These are phyloP conservation scores for Macropis europaea DNA, from an alignment of 2,888 invertebrate genomes.

Conservation along the genomic window DNA sequence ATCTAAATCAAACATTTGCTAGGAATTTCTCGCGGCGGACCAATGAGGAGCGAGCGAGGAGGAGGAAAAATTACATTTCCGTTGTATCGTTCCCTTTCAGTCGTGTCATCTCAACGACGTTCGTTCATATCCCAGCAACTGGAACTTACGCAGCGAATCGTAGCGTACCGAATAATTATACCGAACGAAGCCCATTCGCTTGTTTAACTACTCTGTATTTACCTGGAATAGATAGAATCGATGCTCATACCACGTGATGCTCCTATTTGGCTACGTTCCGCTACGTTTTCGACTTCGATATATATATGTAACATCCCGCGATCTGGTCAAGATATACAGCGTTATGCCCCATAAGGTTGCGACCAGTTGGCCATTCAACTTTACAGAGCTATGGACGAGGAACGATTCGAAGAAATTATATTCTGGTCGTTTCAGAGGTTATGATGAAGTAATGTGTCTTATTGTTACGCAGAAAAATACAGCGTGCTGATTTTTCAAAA, in stretches of 20 bases:
- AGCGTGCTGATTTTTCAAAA: too few relatives aligned
- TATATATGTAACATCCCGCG: neutral
- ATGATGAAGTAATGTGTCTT: too few relatives aligned
- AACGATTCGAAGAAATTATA: too few relatives aligned
- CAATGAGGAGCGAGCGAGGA: neutral
- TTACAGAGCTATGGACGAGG: too few relatives aligned
- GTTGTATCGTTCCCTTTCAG: constrained; percentile 24
- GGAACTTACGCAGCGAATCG: constrained; percentile 33
- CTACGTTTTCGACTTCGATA: constrained; percentile 34
- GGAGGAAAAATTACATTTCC: constrained; percentile 9
- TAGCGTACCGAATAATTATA: constrained; percentile 2
- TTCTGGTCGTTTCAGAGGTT: too few relatives aligned
- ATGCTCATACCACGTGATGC: constrained; percentile 41
- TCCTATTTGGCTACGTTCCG: constrained; percentile 28
- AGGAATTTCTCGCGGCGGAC: neutral
- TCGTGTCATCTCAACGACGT: constrained; percentile 21
- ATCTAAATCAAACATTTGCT: constrained; percentile 30
- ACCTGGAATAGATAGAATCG: constrained; percentile 51
- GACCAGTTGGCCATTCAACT: too few relatives aligned
- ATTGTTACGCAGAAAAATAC: too few relatives aligned
- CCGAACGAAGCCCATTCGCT: constrained; percentile 16
- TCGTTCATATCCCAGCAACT: constrained; percentile 22
- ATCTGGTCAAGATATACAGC: neutral
- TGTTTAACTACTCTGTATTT: constrained; percentile 36
- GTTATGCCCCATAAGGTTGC: too few relatives aligned